Percentiles rank a stretch among this genome's conserved stretches.
Conservation (phyloP, 53 echinoderm and acorn worm genomes). For the Crossaster papposus region DNA sequence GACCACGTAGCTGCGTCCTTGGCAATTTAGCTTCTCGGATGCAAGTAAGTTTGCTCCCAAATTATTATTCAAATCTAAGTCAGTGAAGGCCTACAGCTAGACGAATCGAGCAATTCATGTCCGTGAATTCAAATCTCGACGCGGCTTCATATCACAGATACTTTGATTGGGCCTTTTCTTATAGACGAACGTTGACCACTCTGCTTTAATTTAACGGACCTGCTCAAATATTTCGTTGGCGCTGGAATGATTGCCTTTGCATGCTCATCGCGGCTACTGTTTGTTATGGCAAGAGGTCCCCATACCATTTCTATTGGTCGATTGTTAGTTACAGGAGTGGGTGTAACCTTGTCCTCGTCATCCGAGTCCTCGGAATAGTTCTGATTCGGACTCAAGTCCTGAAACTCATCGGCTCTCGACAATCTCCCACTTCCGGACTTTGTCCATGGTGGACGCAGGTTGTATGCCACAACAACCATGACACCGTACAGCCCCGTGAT, state of each 20-base stretch:
- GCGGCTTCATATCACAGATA: neutral
- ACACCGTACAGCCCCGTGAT: constrained; percentile 16
- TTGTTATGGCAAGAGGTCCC: neutral
- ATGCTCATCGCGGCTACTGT: neutral
- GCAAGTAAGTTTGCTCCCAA: too few relatives aligned
- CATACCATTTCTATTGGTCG: neutral
- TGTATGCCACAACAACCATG: constrained; percentile 2
- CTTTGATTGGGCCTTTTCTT: neutral
- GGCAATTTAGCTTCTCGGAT: too few relatives aligned
- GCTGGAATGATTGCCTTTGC: neutral
- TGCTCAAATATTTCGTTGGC: neutral
- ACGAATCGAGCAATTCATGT: too few relatives aligned
- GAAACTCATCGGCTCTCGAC: neutral
- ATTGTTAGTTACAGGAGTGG: neutral
- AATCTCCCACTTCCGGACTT: constrained; percentile 23
- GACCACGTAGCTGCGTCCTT: too few relatives aligned
- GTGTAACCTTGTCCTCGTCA: neutral
- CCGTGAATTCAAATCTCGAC: neutral
- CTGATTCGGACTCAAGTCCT: neutral
- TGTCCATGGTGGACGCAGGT: neutral
- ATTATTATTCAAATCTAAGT: too few relatives aligned
- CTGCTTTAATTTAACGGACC: neutral
- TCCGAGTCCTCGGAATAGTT: neutral
- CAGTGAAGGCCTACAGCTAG: too few relatives aligned
- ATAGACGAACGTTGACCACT: neutral